phyloP scores from a whole-genome alignment of 2,797 vertebrate genomes.

The Gymnodraco acuticeps region DNA sequence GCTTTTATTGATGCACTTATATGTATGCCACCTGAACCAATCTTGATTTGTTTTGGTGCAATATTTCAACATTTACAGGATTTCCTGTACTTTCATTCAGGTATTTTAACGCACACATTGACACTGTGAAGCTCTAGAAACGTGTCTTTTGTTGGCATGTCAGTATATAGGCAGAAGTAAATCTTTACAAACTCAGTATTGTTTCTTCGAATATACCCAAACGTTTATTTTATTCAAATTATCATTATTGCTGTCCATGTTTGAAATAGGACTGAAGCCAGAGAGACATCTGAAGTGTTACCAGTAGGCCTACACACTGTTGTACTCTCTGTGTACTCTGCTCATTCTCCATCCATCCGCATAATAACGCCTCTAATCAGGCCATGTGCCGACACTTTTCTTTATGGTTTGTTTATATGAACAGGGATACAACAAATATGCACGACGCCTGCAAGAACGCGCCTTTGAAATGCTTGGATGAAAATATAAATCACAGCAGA shows the following conservation, averaged over 20 bases:
- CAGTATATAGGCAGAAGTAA: too few relatives aligned
- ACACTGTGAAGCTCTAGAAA: too few relatives aligned
- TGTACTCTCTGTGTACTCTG: slow-evolving; percentile 15
- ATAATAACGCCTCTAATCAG: slow-evolving; percentile 41
- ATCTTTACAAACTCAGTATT: too few relatives aligned
- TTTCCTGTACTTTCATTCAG: too few relatives aligned
- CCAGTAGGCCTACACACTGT: neutral
- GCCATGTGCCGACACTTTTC: slow-evolving; percentile 43
- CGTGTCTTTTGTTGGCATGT: neutral
- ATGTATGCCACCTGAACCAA: too few relatives aligned
- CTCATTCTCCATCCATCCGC: slow-evolving; percentile 33
- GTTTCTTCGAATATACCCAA: neutral
- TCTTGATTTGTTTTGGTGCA: too few relatives aligned
- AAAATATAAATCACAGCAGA: slow-evolving; percentile 49
- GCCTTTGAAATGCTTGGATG: slow-evolving; percentile 45
- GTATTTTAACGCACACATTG: too few relatives aligned
- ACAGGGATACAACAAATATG: slow-evolving; percentile 55
- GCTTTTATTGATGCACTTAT: too few relatives aligned
- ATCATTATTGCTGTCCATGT: neutral
- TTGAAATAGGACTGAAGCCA: slow-evolving; percentile 16
- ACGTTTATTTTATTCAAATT: neutral
- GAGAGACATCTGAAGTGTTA: slow-evolving; percentile 2
- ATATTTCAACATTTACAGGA: too few relatives aligned
- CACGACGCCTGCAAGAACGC: slow-evolving; percentile 37
- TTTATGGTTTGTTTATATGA: slow-evolving; percentile 59